phyloP scores from a whole-genome alignment of 2,797 vertebrate species.

The Botia almorhae region DNA sequence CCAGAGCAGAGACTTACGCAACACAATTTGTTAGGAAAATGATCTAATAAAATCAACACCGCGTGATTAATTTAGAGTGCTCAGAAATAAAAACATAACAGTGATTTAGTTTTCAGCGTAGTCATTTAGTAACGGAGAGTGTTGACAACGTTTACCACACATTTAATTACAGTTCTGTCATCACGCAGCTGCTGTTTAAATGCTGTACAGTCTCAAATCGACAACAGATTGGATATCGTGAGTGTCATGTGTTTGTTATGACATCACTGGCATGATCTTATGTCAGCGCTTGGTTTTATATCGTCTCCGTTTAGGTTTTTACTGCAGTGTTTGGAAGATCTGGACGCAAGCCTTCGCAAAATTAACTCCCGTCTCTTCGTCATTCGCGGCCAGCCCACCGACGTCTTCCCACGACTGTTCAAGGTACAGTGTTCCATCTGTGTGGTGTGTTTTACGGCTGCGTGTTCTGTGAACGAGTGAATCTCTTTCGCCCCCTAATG shows the following conservation, averaged over 20 bases:
- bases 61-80: neutral
- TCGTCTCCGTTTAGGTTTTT: slow-evolving; percentile 77
- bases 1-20: neutral
- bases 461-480: too few species aligned
- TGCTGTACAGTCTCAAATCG: neutral
- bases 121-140: neutral
- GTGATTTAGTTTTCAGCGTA: too few species aligned
- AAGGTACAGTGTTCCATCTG: slow-evolving; percentile 74
- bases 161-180: neutral
- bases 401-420: slow-evolving; percentile 88
- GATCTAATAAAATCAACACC: neutral
- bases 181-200: neutral
- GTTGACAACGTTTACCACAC: too few species aligned
- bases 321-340: slow-evolving; percentile 86
- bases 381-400: slow-evolving; percentile 85
- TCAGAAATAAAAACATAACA: neutral
- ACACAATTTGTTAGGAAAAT: neutral
- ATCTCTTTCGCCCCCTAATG: too few species aligned
- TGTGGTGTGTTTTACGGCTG: too few species aligned
- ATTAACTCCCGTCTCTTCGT: slow-evolving; percentile 88
- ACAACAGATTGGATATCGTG: neutral
- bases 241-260: neutral
- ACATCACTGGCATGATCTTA: neutral
- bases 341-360: slow-evolving; percentile 86
- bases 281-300: neutral